Base-by-base conservation (phyloP, 2,113 vertebrate species). In the Dasypus novemcinctus region DNA sequence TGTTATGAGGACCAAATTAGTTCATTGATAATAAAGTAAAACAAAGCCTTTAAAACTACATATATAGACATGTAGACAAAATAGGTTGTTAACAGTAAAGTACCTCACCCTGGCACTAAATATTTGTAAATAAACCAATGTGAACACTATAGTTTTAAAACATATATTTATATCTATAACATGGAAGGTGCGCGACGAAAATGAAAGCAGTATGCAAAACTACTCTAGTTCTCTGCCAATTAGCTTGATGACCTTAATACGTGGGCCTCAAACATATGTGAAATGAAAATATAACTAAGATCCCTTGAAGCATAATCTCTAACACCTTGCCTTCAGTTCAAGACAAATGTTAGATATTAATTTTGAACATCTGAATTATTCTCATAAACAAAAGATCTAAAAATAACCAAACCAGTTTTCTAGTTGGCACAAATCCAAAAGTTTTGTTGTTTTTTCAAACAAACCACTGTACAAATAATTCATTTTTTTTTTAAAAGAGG, bases 71-170 rank as follows among this genome's bases (percentile, higher is more conserved):
- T 66, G 94, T 0, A 75, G 72, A 89, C 78, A 74, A 79, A 93
- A 95, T 4, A 23, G 46, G 49, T 27, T 91, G 49, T 33, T 31
- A 11, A 69, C 76, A 78, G 79, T 95, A 88, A 86, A 90, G 23
- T 38, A 86, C 38, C 68, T 91, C 52, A 95, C 33, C 33, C 33
- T 79, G 46, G 54, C 38, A 91, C 18, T 87, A 78, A 94, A 90
- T 38, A 52, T 76, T 76, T 90, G 90, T 92, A 87, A 96, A 94
- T 90, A 94, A 85, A 94, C n/a, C 38, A 95, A 83, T 90, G 36
- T 81, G 74, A 89, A 81, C 43, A 92, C 36, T 64, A 78, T 66
- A 61, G 29, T 59, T 94, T 79, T 83, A 92, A 91, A 96, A 91
- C n/a, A 87, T 49, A 82, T 84, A 87, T 49, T 87, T 88, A 4